Evolutionary conservation across 2,888 invertebrate species (phyloP), one percentile per base, ranked within the genome.

Genomic region (Lamproptera curius): DNA sequence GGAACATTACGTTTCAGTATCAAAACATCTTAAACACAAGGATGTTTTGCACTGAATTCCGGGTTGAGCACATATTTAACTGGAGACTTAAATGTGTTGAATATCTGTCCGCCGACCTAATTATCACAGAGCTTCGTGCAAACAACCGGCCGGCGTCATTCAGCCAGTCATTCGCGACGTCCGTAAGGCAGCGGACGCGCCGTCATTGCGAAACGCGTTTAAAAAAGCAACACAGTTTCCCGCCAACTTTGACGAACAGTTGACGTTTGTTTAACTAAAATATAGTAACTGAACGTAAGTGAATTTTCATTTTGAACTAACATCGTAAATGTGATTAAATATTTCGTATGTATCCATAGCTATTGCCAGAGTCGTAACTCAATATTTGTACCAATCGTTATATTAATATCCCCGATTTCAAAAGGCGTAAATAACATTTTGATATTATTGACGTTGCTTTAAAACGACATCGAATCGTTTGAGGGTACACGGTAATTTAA

Each of bases 101-200:
- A 6, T 35, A 20, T 34, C 9, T 41, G 41, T 46, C 15, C 17
- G n/a, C 28, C 42, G 42, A 15, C 42, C 38, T 42, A 42, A 47
- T 47, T 47, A 47, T 47, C 26, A 36, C 33, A 20, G 31, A 37
- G 36, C 41, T 40, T 40, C 50, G 36, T 13, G 44, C 40, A 28
- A 37, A 41, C 17, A 35, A 43, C 16, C 28, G 39, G 44, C 23
- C 28, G 15, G 4, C 8, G 36, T 20, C 14, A 37, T 34, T 37
- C 43, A 40, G 39, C 40, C 39, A 50, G 50, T 50, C 40, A 28
- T 41, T 45, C 50, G 40, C 36, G 40, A 31, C 36, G 40, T 45
- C 20, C 17, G 33, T 33, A 15, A 34, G 40, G 10, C n/a, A 20
- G 31, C 16, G 36, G 44, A 41, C 45, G 50, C 15, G 5, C 23